These are phyloP conservation scores for Sapajus apella DNA, from an alignment of 2,113 vertebrate species.

Conservation along the genomic window DNA sequence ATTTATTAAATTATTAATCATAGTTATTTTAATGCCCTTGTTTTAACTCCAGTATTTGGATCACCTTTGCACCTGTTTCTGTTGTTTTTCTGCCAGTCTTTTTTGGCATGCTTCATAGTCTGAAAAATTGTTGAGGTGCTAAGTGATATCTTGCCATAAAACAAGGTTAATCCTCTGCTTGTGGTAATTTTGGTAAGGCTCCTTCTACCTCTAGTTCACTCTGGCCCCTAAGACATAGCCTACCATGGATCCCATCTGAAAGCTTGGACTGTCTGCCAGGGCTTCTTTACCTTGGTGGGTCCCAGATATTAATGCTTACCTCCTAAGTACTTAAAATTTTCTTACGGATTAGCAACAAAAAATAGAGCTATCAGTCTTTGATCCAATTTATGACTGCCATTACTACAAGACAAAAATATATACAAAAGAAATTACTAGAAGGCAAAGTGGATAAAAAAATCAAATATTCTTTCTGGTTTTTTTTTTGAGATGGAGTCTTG, in stretches of 20 bases:
- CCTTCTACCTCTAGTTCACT: neutral
- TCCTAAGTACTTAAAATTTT: neutral
- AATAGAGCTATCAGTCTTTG: neutral
- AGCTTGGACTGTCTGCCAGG: neutral
- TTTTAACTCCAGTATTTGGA: neutral
- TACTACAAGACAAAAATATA: neutral
- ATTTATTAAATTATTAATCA: neutral
- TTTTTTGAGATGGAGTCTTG: neutral
- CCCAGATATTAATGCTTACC: neutral
- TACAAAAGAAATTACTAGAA: neutral
- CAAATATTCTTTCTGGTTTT: neutral
- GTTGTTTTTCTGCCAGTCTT: neutral
- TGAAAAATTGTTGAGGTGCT: neutral
- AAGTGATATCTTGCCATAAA: neutral
- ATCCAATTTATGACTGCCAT: neutral
- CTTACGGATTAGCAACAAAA: neutral
- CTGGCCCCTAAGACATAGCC: neutral
- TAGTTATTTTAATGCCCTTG: neutral
- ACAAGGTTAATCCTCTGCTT: neutral
- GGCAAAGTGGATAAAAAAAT: neutral
- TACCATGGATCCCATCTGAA: neutral
- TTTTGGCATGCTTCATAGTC: slow-evolving; percentile 11
- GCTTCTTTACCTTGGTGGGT: neutral
- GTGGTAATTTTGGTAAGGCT: neutral
- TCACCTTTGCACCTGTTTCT: neutral